Evolutionary conservation across 64 coral and sea anemone species (phyloP), one percentile per base, ranked within the genome.

Genomic region (Platygyra sinensis): DNA sequence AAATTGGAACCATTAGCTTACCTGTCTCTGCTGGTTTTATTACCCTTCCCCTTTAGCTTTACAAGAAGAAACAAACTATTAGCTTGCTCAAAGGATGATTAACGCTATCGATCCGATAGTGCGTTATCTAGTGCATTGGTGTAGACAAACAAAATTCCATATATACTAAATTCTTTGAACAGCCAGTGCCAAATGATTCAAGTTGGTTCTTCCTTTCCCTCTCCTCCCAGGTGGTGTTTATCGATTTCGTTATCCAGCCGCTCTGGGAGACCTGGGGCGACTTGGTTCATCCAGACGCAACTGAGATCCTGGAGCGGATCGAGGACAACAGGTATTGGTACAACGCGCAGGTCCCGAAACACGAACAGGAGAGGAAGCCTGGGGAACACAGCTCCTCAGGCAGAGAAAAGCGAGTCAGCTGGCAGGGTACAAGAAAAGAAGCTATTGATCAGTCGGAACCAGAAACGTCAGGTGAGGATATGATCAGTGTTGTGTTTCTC

Each of bases 261-360:
- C 83, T 99, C 3, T 99, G 97, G 97, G 97, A 99, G 63, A 99
- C 97, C 29, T 99, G 97, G 97, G 94, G 93, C 12, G 94, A 99
- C 32, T 77, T 99, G 30, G 93, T 95, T 9, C 88, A 99, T 72
- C 97, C 97, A 10, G 97, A 95, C 30, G 94, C 97, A 0, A 94
- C 93, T 55, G 97, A 93, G 74, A 84, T 99, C 50, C 38, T 99
- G 55, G 97, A 99, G n/a, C 86, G 92, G 18, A 93, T 99, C 51
- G 97, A 99, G 69, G 97, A 99, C 12, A 99, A 99, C 75, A 82
- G 97, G 14, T 91, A 95, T 32, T 99, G 97, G 97, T 99, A 99
- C 85, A 99, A 99, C 60, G 86, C 89, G 51, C 97, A 99, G 52
- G 95, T 99, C 42, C 77, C 92, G 4, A 93, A 99, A 60, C 90